Base-by-base conservation (phyloP, 1,140 invertebrate species). In the Drosophila baimaii region DNA sequence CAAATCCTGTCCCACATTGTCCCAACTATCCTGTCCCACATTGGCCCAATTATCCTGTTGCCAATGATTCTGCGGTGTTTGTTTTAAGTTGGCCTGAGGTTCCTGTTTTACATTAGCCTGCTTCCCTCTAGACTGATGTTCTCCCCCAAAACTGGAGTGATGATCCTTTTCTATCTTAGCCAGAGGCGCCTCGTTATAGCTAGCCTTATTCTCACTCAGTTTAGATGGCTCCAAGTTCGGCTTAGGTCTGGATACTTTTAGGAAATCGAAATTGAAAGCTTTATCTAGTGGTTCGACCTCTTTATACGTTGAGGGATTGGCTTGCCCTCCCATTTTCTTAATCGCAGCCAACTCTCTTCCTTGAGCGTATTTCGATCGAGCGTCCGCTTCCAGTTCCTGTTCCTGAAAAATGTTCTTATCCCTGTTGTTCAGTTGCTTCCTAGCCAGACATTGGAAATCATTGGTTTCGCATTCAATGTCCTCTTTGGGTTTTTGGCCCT, bases 381-480 rank as follows among this genome's bases (percentile, higher is more conserved):
- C 21, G 13, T 27, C 17, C 13, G 12, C 2, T 9, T n/a, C 3
- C 12, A 44, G 7, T 4, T 27, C 25, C 13, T 59, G 17, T 5
- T 73, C 56, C 2, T 68, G 29, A 31, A 19, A n/a, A 5, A n/a
- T 58, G 6, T 43, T 46, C 10, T 9, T 59, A 19, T 23, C 39
- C 7, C 33, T 59, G 0, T 39, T 59, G 0, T 49, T 46, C 2
- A 35, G 13, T n/a, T 57, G 9, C 19, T 70, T 68, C 17, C 13
- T 51, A 15, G 65, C 61, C 2, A 79, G 44, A 8, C 83, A 82
- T n/a, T 65, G 31, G 0, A 39, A 51, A 27, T 86, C 79, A 37
- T 88, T 62, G 1, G 71, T 51, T n/a, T 73, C 63, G 17, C 82
- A 86, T 17, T 83, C 66, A 27, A 62, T 43, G 1, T 77, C 63